Conservation (phyloP, 2,113 vertebrate species). For the Odontophorus gujanensis region DNA sequence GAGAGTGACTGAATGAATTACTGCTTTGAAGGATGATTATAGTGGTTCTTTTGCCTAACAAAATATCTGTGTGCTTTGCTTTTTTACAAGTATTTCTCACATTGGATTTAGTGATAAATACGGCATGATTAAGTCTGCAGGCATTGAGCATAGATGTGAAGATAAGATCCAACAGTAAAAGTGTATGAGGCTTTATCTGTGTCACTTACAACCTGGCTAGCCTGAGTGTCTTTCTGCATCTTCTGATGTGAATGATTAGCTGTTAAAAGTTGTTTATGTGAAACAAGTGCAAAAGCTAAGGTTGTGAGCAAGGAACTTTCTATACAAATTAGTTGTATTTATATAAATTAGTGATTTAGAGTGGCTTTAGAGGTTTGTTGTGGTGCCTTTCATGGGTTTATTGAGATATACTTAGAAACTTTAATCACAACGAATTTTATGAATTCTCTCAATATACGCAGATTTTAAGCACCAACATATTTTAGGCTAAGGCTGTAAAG, state of each 20-base stretch:
- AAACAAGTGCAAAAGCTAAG: not conserved
- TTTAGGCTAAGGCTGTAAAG: not conserved
- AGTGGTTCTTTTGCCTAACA: not conserved
- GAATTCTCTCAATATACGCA: not conserved
- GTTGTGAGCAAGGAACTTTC: not conserved
- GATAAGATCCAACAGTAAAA: not conserved
- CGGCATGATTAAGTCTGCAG: not conserved
- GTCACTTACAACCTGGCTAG: not conserved
- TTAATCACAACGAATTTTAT: not conserved
- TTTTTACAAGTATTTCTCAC: not conserved
- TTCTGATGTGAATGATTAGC: not conserved
- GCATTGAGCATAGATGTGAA: not conserved
- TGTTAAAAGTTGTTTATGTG: not conserved
- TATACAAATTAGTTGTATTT: not conserved
- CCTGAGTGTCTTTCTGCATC: not conserved
- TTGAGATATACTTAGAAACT: not conserved
- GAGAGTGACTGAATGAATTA: not conserved
- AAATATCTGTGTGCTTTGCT: not conserved
- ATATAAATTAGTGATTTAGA: not conserved
- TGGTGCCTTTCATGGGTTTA: not conserved
- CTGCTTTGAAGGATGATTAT: fast-evolving
- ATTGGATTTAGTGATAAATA: not conserved
- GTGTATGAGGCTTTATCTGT: not conserved
- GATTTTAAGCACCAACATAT: not conserved
- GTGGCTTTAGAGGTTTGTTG: not conserved